Base-by-base conservation (phyloP, 1,140 invertebrate species). In the Conus ventricosus region DNA sequence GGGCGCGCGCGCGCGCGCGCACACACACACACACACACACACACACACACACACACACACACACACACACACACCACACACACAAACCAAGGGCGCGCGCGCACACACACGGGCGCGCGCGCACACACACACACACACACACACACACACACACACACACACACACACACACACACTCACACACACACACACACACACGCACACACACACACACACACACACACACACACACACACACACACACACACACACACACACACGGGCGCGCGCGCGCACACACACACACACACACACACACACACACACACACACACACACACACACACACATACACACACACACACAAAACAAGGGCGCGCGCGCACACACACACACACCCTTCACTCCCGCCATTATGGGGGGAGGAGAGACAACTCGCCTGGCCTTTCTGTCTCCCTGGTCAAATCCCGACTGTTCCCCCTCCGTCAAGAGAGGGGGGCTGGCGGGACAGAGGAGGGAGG, bases 31-130 rank as follows among this genome's bases (percentile, higher is more conserved):
- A 4, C 67, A 71, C 67, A 71, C 20, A 5, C 4, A 71, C 67
- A 1, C 7, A 71, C 67, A 71, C 67, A 71, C 67, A 71, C 67
- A 71, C 67, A 71, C 67, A 71, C 67, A 71, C 15, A 71, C 67
- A 71, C 67, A 71, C 67, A 71, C 67, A 71, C 67, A 71, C 67
- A 71, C 67, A 71, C 67, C n/a, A n/a, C n/a, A n/a, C n/a, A n/a
- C n/a, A n/a, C n/a, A n/a, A n/a, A n/a, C n/a, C n/a, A n/a, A n/a
- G n/a, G n/a, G n/a, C n/a, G n/a, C n/a, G n/a, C n/a, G n/a, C n/a
- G n/a, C 67, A 71, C 20, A 5, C 4, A 71, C 67, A 1, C 7
- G n/a, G n/a, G n/a, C n/a, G n/a, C n/a, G n/a, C n/a, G n/a, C n/a
- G n/a, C n/a, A 71, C 67, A 71, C 67, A 71, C 67, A 71, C 67